Base-by-base conservation (phyloP, 2,888 invertebrate species). In the Rugalucina vietnamica region DNA sequence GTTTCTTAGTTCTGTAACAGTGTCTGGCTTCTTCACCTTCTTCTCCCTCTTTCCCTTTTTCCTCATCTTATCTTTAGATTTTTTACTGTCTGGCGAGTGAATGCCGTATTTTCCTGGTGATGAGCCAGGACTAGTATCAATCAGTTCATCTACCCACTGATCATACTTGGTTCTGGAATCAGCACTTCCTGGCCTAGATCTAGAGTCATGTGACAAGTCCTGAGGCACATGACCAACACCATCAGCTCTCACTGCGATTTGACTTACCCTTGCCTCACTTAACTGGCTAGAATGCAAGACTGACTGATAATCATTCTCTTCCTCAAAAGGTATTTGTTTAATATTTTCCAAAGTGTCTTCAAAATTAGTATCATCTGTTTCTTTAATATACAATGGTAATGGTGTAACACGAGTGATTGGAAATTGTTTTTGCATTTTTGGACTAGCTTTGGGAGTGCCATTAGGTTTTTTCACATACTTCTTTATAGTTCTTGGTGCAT, bases 381-480 rank as follows among this genome's bases (percentile, higher is more conserved):
- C 75, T 39, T 57, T 60, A 24, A 37, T 70, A 72, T 77, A 69
- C 32, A 88, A 29, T 27, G 85, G 80, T 39, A 83, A 50, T 21
- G 86, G 86, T 21, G 83, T 80, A 5, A 88, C 70, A 57, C 84
- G 79, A 81, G 85, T 88, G n/a, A 37, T 75, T 24, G 79, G 54
- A 72, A 86, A 88, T 73, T 88, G 88, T 81, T 84, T 88, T 36
- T 81, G 81, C 24, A 80, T 76, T 85, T 89, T 89, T 18, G 90
- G 90, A 82, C 90, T 90, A 76, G 85, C 74, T 86, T 88, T 89
- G 18, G 90, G 90, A 50, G 88, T 89, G 18, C 90, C 90, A 77
- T 89, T 89, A 50, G 90, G 90, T 76, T 86, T 89, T 86, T 90
- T 90, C 14, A 90, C 90, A 86, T 82, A 87, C 76, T 88, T 89